Base-by-base conservation (phyloP, 2,888 invertebrate genomes). In the Agrypnus murinus region DNA sequence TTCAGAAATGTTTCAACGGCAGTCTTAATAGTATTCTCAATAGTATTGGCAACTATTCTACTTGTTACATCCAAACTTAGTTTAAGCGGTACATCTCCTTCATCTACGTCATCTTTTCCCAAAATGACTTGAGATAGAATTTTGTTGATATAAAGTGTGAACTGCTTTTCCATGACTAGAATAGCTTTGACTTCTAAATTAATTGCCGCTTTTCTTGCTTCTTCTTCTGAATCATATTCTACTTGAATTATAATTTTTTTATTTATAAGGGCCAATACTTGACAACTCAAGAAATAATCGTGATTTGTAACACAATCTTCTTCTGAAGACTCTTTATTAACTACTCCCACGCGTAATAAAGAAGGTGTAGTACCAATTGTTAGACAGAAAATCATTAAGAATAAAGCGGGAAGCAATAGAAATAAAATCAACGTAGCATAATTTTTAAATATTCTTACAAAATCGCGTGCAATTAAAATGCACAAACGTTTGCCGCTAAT, bases 331-430 rank as follows among this genome's bases (percentile, higher is more conserved):
- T 75, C 75, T 2, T 64, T 60, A 55, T 75, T 75, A 1, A 74
- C 74, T 3, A 74, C 50, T 2, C 69, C 75, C 32, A 75, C 10
- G 2, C 40, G 19, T 34, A 75, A 53, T 14, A 69, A 66, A n/a
- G 58, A 58, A 9, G 75, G 75, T 10, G 67, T 69, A 17, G 65
- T 68, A 7, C 75, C 75, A 12, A 75, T 65, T 0, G 75, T 73
- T 38, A 62, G 43, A 46, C 71, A 72, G 40, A 73, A 73, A 17
- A 75, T 34, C 9, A 65, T 34, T 10, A 73, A 50, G 15, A 73
- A 53, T n/a, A 73, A 9, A 1, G 73, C 14, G 9, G 75, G 75
- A n/a, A 75, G 8, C 15, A 74, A 10, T 25, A 73, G 53, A 55
- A 69, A 46, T 12, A 68, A 50, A 34, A 65, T 12, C 12, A 75